Base-by-base conservation (phyloP, 2,113 vertebrate species). In the Hepsetus odoe region DNA sequence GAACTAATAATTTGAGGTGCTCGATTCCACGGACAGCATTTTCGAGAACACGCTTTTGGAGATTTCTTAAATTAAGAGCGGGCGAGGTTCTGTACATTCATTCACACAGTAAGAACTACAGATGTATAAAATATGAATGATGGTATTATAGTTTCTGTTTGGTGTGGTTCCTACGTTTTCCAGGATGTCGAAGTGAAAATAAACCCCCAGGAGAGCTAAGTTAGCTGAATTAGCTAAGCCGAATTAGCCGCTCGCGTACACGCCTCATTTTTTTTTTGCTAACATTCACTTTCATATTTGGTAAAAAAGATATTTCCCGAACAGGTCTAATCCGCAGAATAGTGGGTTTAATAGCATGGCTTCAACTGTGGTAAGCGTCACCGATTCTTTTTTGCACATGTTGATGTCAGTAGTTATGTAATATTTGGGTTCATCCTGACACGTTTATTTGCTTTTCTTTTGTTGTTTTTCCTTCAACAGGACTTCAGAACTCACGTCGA, bases 401-500 rank as follows among this genome's bases (percentile, higher is more conserved):
- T 8, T 38, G 35, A 38, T 5, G 4, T 8, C 35, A 38, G 35
- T 3, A 38, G 35, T 38, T n/a, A 49, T 22, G 28, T 24, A n/a
- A 14, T 12, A 1, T 38, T 18, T 0, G 5, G 2, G 20, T 66
- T 14, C 22, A 7, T 20, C 2, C 0, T 56, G 16, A 11, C 8
- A 7, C 4, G 1, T 46, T 6, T 61, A 42, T 20, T 59, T 22
- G 5, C 69, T 55, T 18, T 22, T 4, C 1, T 46, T 46, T 18
- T 53, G 3, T 38, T 6, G 10, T 3, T 12, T 4, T 51, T 24
- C 5, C 11, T 33, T 70, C 14, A 46, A 1, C 13, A 96, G 95
- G 96, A 99, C 86, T 99, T 98, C 88, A 94, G 96, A 91, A 96
- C 93, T 9, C 94, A 94, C 0, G 97, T 93, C 26, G 97, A 99